Evolutionary conservation across 1,140 invertebrate species (phyloP).

Genomic region (Apis cerana): DNA sequence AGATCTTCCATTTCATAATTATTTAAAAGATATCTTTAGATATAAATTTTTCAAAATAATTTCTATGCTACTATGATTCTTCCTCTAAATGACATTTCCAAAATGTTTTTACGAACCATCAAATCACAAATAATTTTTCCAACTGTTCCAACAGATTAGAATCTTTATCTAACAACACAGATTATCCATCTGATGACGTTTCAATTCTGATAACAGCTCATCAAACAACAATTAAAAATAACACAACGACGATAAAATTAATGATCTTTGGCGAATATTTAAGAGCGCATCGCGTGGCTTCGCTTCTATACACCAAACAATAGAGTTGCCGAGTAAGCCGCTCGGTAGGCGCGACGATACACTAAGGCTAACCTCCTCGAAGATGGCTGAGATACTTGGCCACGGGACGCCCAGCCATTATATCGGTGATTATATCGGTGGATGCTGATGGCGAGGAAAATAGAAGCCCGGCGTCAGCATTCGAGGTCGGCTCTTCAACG

Average conservation of each 20-base stretch:
- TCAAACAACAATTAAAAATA: conserved; percentile 24
- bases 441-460: conserved; percentile 74
- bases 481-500: conserved; percentile 44
- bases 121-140: too few species aligned
- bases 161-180: too few species aligned
- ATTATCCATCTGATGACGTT: background rate
- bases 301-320: conserved; percentile 63
- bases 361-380: conserved; percentile 49
- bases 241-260: conserved; percentile 25
- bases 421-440: conserved; percentile 75
- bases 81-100: too few species aligned
- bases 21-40: too few species aligned
- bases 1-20: too few species aligned
- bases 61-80: too few species aligned
- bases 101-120: too few species aligned
- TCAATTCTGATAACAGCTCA: background rate
- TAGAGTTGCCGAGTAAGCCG: conserved; percentile 70
- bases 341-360: conserved; percentile 54
- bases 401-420: conserved; percentile 54
- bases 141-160: too few species aligned
- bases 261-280: conserved; percentile 55
- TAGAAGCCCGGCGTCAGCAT: conserved; percentile 73
- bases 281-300: conserved; percentile 30
- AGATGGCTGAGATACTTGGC: conserved; percentile 49
- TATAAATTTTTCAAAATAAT: too few species aligned